These are phyloP conservation scores for Cephalopterus ornatus DNA, from an alignment of 2,113 vertebrate genomes.

Conservation along the genomic window DNA sequence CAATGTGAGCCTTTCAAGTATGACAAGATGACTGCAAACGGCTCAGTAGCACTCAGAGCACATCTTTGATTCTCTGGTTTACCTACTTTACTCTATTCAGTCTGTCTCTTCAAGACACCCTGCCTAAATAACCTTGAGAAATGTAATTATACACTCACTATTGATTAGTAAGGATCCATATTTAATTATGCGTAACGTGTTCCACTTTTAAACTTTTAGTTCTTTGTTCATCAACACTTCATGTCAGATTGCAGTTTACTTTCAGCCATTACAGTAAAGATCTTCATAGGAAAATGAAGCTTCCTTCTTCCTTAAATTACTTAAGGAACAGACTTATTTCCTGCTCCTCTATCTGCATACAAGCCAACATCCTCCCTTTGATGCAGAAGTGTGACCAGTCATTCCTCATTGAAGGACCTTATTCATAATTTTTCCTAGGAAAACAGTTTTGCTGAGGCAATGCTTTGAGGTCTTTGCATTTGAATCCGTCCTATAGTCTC, in stretches of 20 bases:
- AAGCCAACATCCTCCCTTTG: background rate
- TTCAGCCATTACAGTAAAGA: constrained; percentile 3
- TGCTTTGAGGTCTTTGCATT: background rate
- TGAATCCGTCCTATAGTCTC: background rate
- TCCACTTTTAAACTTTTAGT: constrained; percentile 48
- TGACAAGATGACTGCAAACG: background rate
- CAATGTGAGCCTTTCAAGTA: background rate
- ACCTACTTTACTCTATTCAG: constrained; percentile 13
- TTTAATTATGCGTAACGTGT: constrained; percentile 66
- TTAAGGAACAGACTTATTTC: background rate
- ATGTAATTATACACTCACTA: constrained; percentile 56
- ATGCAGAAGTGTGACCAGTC: background rate
- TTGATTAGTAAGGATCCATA: constrained; percentile 69
- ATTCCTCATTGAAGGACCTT: background rate
- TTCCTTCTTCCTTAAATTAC: background rate
- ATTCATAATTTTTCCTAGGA: background rate
- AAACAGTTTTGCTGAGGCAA: background rate
- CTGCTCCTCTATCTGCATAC: background rate
- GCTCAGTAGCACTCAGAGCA: background rate
- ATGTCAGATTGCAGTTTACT: background rate
- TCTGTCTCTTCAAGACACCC: constrained; percentile 9
- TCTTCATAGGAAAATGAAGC: constrained; percentile 19
- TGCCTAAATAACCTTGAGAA: constrained; percentile 69
- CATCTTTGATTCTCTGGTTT: background rate
- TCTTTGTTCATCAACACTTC: constrained; percentile 9